Evolutionary conservation across 2,797 vertebrate species (phyloP).

Genomic region (Pseudotriccus pelzelni): DNA sequence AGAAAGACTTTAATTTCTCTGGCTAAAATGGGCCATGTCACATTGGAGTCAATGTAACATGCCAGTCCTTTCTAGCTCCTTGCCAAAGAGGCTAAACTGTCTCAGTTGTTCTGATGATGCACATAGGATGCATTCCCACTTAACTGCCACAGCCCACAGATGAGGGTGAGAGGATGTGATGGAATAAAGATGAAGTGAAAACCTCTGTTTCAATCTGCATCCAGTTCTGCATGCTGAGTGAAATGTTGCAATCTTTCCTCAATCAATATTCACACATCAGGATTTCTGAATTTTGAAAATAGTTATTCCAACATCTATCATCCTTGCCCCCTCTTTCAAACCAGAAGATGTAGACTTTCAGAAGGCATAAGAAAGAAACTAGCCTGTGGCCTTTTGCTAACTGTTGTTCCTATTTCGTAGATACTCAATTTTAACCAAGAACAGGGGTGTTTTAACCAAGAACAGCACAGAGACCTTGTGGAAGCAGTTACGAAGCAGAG

Average conservation of each 20-base stretch:
- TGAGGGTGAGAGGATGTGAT: background rate
- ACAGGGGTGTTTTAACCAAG: background rate
- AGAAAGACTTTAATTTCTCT: background rate
- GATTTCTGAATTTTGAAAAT: background rate
- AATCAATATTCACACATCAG: background rate
- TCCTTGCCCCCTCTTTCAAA: background rate
- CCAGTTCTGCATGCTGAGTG: background rate
- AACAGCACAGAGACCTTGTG: background rate
- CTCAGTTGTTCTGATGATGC: background rate
- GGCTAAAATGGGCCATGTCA: background rate
- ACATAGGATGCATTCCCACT: background rate
- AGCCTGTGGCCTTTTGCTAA: background rate
- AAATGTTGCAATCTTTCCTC: background rate
- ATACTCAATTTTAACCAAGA: background rate
- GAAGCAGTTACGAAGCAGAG: background rate
- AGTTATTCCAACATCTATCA: background rate
- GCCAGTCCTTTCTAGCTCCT: background rate
- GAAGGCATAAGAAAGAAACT: background rate
- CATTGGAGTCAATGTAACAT: fast-evolving
- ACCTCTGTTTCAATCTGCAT: background rate
- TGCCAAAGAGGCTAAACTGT: background rate
- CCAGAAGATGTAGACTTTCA: background rate
- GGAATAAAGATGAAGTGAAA: background rate
- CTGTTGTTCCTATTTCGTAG: background rate
- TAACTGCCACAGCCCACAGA: background rate